Evolutionary conservation across 2,888 invertebrate genomes (phyloP), one percentile per base, ranked within the genome.

Genomic region (Pasiphila rectangulata): DNA sequence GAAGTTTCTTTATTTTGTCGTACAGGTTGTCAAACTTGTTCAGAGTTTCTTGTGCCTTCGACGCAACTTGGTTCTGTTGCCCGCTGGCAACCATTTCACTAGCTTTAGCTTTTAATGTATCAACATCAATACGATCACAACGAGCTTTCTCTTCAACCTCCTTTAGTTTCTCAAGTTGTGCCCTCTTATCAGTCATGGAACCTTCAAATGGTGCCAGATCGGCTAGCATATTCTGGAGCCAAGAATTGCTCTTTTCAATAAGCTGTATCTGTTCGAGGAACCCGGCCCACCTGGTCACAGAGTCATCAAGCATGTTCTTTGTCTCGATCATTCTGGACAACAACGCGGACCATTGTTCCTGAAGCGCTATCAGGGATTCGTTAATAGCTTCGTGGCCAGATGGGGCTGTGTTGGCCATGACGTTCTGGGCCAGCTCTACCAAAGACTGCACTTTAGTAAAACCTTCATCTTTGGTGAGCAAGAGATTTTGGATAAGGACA

Each of bases 381-480:
- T 97, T 97, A 40, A 98, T 96, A 17, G 93, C 90, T 58, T 94
- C 94, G 60, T 98, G 97, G 0, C 98, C 98, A 21, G 92, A 88
- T 1, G 96, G 94, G 0, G 97, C 96, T 0, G 98, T 98, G 68
- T 97, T 98, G 0, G 96, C 95, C 64, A 98, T 86, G 0, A 98
- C 96, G 59, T 92, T 93, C 80, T 98, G 98, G 0, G 97, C 97
- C 59, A 96, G 81, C 67, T 98, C 98, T n/a, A 97, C 94, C 27
- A 96, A 91, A 37, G 93, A 92, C 70, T 98, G 96, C 19, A 97
- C 94, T 77, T 95, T 95, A 0, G 93, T 92, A 63, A 96, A 96
- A 2, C 98, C 98, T 84, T 96, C 96, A 63, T 98, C 98, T 80
- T 98, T 98, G 51, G 94, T 93, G n/a, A 97, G 83, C 34, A 96